Conservation (phyloP, 2,113 vertebrate species). For the Proterorhinus semilunaris region DNA sequence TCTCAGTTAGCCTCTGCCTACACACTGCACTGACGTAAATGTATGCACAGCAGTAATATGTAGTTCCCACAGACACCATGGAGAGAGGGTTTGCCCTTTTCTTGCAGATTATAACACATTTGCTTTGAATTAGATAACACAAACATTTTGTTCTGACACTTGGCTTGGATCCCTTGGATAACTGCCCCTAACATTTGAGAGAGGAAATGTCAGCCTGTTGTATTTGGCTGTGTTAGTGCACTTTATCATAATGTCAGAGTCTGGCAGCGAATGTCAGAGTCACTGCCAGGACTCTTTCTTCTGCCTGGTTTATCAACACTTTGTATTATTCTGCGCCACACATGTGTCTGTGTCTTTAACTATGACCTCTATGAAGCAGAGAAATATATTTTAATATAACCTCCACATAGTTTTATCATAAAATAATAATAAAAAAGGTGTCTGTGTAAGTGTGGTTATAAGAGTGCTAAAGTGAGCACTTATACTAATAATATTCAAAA, state of each 20-base stretch:
- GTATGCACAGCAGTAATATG: neutral
- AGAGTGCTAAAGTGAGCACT: neutral
- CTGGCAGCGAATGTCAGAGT: slow-evolving; percentile 18
- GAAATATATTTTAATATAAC: neutral
- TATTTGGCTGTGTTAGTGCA: slow-evolving; percentile 19
- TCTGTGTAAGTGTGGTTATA: neutral
- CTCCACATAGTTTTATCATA: too few relatives aligned
- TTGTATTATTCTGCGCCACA: neutral
- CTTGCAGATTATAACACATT: neutral
- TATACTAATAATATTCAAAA: neutral
- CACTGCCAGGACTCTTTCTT: slow-evolving; percentile 29
- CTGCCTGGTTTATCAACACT: slow-evolving; percentile 6
- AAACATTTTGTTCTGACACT: neutral
- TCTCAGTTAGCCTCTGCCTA: neutral
- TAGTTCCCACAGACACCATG: neutral
- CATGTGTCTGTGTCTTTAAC: neutral
- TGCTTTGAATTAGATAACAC: slow-evolving; percentile 2
- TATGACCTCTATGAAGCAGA: neutral
- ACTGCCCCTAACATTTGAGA: slow-evolving; percentile 11
- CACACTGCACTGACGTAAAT: neutral
- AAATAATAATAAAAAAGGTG: neutral
- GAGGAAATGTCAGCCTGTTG: slow-evolving; percentile 23
- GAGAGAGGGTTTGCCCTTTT: neutral
- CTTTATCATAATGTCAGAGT: slow-evolving; percentile 30
- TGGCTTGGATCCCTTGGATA: slow-evolving; percentile 6